Evolutionary conservation across 2,888 invertebrate species (phyloP), one percentile per base, ranked within the genome.

Genomic region (Litoditis marina): DNA sequence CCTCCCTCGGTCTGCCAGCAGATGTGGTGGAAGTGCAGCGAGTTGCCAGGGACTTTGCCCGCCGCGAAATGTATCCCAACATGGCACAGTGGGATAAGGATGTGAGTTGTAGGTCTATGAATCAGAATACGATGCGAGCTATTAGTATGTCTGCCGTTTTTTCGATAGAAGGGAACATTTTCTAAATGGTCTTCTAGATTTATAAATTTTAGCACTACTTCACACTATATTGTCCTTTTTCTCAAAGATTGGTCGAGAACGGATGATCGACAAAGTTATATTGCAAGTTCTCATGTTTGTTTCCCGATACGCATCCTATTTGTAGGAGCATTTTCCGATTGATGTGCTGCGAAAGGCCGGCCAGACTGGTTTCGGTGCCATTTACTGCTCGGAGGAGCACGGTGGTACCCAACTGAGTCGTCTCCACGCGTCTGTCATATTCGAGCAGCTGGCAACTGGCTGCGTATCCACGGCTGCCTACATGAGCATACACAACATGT

Each of bases 11-110:
- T 8, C 78, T 87, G 31, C 82, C 78, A 32, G 84, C 85, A 32
- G 87, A 87, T 62, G 86, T 87, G 69, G 78, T 80, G 57, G 86
- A 87, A 64, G 85, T 87, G 25, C 86, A 87, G 68, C 78, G 84
- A 59, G 80, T 86, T 62, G 87, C 87, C 4, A 69, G 81, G 55
- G 84, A 86, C 60, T 88, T 88, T 82, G 87, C 87, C 8, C 78
- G 81, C 61, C 86, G 86, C 64, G 87, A 87, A 79, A 83, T 88
- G 83, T 79, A 80, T 31, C 87, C 87, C 13, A 74, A 85, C 53
- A 87, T 87, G 87, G 83, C 83, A n/a, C 81, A 85, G 68, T 88
- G 87, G 87, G 87, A 88, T 80, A 83, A 85, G 71, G 84, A 87
- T 82, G 87, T 86, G 59, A 51, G n/a, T n/a, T n/a, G n/a, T n/a